phyloP scores from a whole-genome alignment of 2,888 invertebrate genomes.

The Linyphia triangularis region DNA sequence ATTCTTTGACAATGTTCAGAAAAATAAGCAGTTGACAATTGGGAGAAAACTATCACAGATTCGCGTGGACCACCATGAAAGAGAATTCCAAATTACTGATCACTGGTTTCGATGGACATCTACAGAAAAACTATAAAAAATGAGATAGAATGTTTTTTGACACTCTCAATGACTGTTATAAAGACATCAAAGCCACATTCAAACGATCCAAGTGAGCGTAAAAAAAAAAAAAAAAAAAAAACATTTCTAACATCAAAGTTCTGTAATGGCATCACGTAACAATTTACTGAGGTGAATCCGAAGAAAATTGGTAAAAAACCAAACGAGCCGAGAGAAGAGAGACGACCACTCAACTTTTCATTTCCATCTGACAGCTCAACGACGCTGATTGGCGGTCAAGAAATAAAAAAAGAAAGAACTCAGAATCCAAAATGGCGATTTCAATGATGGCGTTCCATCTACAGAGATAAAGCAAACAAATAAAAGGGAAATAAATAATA shows the following conservation, averaged over 20 bases:
- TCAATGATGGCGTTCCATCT: constrained; percentile 39
- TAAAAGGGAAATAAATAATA: constrained; percentile 7
- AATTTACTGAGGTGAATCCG: constrained; percentile 6
- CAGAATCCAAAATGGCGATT: constrained; percentile 29
- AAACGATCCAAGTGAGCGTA: not conserved
- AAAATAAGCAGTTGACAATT: not conserved
- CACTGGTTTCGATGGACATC: not conserved
- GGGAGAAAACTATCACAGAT: not conserved
- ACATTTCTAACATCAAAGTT: not conserved
- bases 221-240: not conserved
- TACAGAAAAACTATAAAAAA: not conserved
- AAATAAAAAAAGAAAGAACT: not conserved
- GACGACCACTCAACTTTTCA: constrained; percentile 29
- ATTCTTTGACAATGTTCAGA: not conserved
- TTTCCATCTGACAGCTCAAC: constrained; percentile 12
- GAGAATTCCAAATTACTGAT: not conserved
- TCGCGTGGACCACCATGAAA: constrained; percentile 27
- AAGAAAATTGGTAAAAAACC: constrained; percentile 2
- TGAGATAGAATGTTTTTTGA: constrained; percentile 1
- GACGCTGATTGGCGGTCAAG: constrained; percentile 1
- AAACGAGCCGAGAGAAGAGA: constrained; percentile 20
- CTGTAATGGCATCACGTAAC: constrained; percentile 23
- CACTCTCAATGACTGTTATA: constrained; percentile 40
- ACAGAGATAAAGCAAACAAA: constrained; percentile 46
- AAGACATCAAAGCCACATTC: constrained; percentile 50